A percentile compares a stretch with the other conserved stretches of the same genome.
Conservation (phyloP, 2,797 vertebrate genomes). For the Oreochromis grahami region DNA sequence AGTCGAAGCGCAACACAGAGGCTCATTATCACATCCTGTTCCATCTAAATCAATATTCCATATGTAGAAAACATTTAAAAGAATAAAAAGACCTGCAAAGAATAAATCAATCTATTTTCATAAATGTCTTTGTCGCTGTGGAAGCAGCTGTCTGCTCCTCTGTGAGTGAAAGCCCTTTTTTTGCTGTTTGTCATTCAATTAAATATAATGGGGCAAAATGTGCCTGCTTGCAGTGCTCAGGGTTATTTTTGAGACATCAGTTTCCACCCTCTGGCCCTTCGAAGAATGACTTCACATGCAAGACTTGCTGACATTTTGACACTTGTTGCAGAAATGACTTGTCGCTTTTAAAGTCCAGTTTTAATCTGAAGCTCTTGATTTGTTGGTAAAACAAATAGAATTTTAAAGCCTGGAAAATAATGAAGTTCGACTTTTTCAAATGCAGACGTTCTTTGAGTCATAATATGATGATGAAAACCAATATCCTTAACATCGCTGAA, state of each 20-base stretch:
- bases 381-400: neutral
- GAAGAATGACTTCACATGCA: slow-evolving; percentile 8
- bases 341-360: neutral
- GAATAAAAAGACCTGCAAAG: slow-evolving; percentile 4
- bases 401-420: neutral
- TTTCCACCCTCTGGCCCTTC: neutral
- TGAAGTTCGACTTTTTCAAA: neutral
- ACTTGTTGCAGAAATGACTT: slow-evolving; percentile 4
- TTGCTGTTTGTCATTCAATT: slow-evolving; percentile 21
- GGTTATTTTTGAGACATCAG: slow-evolving; percentile 18
- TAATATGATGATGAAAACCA: neutral
- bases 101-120: slow-evolving; percentile 16
- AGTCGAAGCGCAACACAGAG: neutral
- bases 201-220: slow-evolving; percentile 15
- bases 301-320: slow-evolving; percentile 3
- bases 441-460: neutral
- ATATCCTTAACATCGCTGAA: neutral
- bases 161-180: slow-evolving; percentile 9
- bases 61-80: slow-evolving; percentile 19
- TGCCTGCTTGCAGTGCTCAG: neutral
- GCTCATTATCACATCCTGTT: slow-evolving; percentile 14
- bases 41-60: slow-evolving; percentile 27
- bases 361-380: neutral
- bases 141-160: neutral
- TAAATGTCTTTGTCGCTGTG: neutral